A percentile compares a stretch with the other conserved stretches of the same genome.
Conservation (phyloP, 2,113 vertebrate species). For the Hypanus sabinus region DNA sequence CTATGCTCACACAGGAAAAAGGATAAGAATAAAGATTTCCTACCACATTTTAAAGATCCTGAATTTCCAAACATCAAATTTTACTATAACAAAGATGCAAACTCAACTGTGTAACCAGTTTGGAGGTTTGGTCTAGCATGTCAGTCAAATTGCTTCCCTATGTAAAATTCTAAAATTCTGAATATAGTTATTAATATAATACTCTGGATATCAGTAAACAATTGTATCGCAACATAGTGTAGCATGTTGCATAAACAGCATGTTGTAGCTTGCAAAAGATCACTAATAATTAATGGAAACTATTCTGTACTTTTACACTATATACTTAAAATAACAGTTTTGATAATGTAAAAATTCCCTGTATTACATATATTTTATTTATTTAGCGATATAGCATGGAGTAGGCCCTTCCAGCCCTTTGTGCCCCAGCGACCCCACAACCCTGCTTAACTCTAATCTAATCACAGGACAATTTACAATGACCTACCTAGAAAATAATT, state of each 20-base stretch:
- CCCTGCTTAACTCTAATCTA: no score
- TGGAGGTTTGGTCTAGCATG: background rate
- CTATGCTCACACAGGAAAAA: background rate
- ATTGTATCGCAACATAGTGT: background rate
- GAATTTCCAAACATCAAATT: background rate
- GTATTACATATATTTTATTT: background rate
- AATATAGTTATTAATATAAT: background rate
- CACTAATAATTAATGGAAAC: background rate
- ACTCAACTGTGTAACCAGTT: background rate
- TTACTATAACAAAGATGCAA: background rate
- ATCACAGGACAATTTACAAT: no score
- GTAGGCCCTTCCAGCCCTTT: no score
- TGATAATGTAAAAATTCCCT: background rate
- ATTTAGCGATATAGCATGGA: no score
- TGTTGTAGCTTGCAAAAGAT: background rate
- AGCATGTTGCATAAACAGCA: background rate
- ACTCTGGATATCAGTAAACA: no score
- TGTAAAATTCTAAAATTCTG: background rate
- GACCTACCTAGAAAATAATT: background rate
- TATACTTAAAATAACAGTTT: background rate
- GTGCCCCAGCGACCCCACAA: no score
- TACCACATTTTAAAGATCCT: background rate
- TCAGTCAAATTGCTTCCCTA: background rate
- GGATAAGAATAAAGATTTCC: no score
- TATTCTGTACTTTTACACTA: background rate